Evolutionary conservation across 1,140 invertebrate species (phyloP).

Genomic region (Drosophila sucinea): DNA sequence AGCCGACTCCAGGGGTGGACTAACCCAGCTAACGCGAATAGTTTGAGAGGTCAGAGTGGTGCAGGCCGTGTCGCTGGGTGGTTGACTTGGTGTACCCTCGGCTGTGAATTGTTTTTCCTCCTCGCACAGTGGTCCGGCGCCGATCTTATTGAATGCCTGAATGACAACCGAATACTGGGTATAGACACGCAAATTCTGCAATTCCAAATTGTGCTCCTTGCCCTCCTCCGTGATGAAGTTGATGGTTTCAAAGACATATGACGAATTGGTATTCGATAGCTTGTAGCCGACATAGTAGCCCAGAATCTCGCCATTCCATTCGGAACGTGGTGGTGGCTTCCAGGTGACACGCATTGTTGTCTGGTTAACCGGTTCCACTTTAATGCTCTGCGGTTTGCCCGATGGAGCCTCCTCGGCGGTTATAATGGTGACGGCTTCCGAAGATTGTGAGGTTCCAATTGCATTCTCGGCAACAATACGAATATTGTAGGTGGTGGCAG

Average conservation of each 20-base stretch:
- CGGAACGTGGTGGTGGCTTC: constrained; percentile 94
- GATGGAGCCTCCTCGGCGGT: constrained; percentile 97
- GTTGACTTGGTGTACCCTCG: constrained; percentile 96
- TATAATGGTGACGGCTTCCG: constrained; percentile 95
- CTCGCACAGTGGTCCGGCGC: constrained; percentile 94
- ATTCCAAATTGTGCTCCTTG: constrained; percentile 93
- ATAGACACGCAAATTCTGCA: constrained; percentile 93
- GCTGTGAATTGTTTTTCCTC: constrained; percentile 95
- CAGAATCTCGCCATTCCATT: constrained; percentile 96
- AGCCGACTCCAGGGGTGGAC: constrained; percentile 93
- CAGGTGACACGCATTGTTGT: constrained; percentile 96
- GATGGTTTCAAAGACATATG: constrained; percentile 95
- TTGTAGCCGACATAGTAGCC: constrained; percentile 94
- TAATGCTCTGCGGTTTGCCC: constrained; percentile 91
- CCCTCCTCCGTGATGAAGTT: constrained; percentile 95
- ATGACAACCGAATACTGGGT: constrained; percentile 97
- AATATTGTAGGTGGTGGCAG: constrained; percentile 96
- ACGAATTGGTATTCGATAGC: constrained; percentile 94
- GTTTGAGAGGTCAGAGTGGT: constrained; percentile 96
- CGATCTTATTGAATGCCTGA: constrained; percentile 97
- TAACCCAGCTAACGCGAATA: constrained; percentile 96
- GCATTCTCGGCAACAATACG: constrained; percentile 97
- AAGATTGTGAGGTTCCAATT: constrained; percentile 95
- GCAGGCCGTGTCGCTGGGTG: constrained; percentile 95
- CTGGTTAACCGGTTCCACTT: constrained; percentile 95